These are phyloP conservation scores for Dicaeum eximium DNA, from an alignment of 2,113 vertebrate species.

Conservation along the genomic window DNA sequence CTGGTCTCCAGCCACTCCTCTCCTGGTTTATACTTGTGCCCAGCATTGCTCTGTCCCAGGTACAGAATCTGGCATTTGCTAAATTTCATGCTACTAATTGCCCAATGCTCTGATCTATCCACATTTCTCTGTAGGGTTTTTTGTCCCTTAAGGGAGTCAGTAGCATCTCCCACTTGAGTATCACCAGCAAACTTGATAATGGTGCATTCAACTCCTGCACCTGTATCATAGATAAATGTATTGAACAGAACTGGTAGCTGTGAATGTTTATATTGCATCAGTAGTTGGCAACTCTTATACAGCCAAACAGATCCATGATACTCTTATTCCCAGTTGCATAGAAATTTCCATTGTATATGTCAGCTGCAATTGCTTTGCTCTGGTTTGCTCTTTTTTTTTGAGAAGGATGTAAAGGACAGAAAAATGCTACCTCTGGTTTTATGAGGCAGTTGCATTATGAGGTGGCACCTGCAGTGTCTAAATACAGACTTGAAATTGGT, in stretches of 20 bases:
- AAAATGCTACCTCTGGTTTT: not conserved
- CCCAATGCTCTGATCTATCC: accelerated
- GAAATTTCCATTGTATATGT: not conserved
- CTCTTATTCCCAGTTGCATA: not conserved
- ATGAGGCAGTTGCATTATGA: not conserved
- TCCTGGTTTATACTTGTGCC: not conserved
- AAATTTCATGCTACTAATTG: not conserved
- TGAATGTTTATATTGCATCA: not conserved
- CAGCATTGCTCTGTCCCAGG: not conserved
- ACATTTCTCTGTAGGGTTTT: not conserved
- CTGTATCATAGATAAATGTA: not conserved
- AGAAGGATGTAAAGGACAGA: not conserved
- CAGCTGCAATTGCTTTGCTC: not conserved
- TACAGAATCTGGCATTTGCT: not conserved
- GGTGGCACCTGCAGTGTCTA: not conserved
- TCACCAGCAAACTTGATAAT: not conserved
- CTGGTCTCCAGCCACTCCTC: not conserved
- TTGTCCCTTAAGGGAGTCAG: not conserved
- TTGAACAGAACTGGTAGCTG: not conserved
- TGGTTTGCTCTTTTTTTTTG: not conserved
- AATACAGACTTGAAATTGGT: not conserved
- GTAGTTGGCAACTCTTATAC: not conserved
- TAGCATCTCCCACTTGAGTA: not conserved
- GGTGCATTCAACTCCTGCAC: not conserved
- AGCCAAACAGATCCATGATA: not conserved